phyloP scores from a whole-genome alignment of 2,113 vertebrate genomes.

The Strix aluco region DNA sequence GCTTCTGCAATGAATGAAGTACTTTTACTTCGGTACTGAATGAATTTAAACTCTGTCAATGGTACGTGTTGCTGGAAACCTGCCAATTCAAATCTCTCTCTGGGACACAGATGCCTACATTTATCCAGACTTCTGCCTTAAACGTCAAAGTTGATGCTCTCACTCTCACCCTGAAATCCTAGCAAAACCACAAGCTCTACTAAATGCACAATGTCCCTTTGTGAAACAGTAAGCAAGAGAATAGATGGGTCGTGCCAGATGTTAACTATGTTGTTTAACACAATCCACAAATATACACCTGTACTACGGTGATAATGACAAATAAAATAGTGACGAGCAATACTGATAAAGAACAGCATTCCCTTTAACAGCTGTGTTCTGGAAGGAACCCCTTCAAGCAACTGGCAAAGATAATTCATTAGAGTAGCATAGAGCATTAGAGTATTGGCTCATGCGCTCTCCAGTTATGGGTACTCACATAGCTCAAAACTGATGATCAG shows the following conservation, averaged over 20 bases:
- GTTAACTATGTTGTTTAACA: background rate
- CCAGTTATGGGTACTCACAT: fast-evolving
- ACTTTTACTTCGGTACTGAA: background rate
- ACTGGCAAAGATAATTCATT: background rate
- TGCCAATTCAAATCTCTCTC: background rate
- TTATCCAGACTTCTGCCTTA: background rate
- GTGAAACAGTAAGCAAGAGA: background rate
- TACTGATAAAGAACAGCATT: background rate
- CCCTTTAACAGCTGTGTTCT: background rate
- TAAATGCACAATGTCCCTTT: background rate
- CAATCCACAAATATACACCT: background rate
- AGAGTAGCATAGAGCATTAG: background rate
- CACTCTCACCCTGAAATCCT: background rate
- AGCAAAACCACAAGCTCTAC: background rate
- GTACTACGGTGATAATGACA: fast-evolving
- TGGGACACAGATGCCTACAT: background rate
- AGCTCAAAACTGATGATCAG: background rate
- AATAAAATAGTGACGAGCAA: background rate
- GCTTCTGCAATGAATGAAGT: background rate
- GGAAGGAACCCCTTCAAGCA: background rate
- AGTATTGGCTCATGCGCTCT: background rate
- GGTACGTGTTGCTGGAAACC: background rate
- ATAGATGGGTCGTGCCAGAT: fast-evolving
- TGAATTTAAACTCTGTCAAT: background rate
- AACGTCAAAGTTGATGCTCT: background rate